phyloP scores from a whole-genome alignment of 2,888 invertebrate species.

The Xanthorhoe designata region DNA sequence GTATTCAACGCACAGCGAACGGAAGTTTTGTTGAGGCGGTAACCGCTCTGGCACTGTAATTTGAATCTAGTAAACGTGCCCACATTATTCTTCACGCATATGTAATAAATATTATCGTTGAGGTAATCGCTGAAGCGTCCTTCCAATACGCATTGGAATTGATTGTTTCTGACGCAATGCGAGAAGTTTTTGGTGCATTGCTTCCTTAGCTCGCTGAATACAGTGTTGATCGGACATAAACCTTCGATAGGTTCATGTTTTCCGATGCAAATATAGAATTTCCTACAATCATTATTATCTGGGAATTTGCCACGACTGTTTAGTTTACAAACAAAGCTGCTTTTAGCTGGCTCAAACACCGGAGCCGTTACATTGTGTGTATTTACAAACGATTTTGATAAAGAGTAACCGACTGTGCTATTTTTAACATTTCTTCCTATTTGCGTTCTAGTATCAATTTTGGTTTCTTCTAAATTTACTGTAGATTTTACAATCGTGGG shows the following conservation, averaged over 20 bases:
- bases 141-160: conserved; percentile 75
- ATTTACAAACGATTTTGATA: conserved; percentile 28
- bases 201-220: conserved; percentile 75
- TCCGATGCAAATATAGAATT: conserved; percentile 81
- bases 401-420: conserved; percentile 23
- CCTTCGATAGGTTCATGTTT: conserved; percentile 59
- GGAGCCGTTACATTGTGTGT: conserved; percentile 27
- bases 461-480: background rate
- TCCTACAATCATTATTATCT: conserved; percentile 76
- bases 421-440: conserved; percentile 26
- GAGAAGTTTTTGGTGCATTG: conserved; percentile 78
- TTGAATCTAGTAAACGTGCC: conserved; percentile 65
- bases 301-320: conserved; percentile 74
- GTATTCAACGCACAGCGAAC: conserved; percentile 59
- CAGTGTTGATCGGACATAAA: conserved; percentile 70
- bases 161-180: conserved; percentile 77
- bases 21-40: conserved; percentile 62
- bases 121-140: conserved; percentile 72
- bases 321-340: conserved; percentile 54
- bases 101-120: conserved; percentile 72
- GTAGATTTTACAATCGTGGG: conserved; percentile 1
- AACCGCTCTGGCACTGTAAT: conserved; percentile 70
- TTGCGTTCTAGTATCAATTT: conserved; percentile 9
- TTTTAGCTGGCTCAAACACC: conserved; percentile 21
- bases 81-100: conserved; percentile 65